These are phyloP conservation scores for Ooceraea biroi DNA, from an alignment of 1,140 invertebrate species.

Conservation along the genomic window DNA sequence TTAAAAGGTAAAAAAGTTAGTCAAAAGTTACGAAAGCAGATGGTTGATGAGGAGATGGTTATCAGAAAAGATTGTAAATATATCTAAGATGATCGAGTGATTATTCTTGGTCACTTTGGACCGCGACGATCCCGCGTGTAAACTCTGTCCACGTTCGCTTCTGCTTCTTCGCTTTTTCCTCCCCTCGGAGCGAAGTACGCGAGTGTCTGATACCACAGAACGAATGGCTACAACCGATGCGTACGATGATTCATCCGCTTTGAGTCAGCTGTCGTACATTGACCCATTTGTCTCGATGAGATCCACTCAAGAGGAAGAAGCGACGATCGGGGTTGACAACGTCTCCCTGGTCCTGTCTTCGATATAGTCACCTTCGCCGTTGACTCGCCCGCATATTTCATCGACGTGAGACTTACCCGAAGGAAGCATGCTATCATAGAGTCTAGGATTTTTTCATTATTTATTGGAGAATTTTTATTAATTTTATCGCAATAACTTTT, in stretches of 20 bases:
- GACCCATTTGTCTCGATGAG: constrained; percentile 56
- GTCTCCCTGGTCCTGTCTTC: constrained; percentile 3
- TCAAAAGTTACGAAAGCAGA: background rate
- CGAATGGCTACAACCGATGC: constrained; percentile 24
- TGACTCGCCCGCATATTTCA: constrained; percentile 11
- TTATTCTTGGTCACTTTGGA: constrained; percentile 32
- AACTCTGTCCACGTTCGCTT: background rate
- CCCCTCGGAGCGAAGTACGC: background rate
- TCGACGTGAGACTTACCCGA: constrained; percentile 23
- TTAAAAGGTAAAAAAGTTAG: background rate
- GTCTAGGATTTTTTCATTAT: background rate
- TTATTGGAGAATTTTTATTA: too few species aligned
- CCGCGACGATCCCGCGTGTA: background rate
- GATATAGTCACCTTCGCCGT: constrained; percentile 24
- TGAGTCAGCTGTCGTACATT: constrained; percentile 56
- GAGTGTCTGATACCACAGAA: constrained; percentile 16
- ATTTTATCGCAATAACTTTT: too few species aligned
- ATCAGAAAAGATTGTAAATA: constrained; percentile 7
- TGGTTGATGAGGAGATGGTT: background rate
- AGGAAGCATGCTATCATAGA: background rate
- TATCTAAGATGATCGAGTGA: constrained; percentile 6
- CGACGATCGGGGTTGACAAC: constrained; percentile 53
- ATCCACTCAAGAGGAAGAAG: constrained; percentile 53
- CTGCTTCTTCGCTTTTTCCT: constrained; percentile 33
- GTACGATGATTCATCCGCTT: constrained; percentile 51